These are phyloP conservation scores for Coreius guichenoti DNA, from an alignment of 2,797 vertebrate genomes.

Conservation along the genomic window DNA sequence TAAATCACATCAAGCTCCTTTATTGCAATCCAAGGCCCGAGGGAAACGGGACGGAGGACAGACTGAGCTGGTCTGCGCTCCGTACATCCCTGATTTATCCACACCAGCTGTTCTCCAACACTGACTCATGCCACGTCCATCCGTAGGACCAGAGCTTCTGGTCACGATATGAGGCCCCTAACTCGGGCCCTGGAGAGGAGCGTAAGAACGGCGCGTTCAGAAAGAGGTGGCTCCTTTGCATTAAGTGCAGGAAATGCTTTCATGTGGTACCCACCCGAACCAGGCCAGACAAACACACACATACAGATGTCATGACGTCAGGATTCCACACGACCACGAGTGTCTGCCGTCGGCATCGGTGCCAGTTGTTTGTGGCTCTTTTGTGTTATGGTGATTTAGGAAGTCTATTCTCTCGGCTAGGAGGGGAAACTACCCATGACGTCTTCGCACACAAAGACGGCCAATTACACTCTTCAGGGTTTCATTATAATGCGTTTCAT, in stretches of 20 bases:
- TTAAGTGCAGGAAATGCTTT: slow-evolving; percentile 70
- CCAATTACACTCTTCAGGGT: slow-evolving; percentile 34
- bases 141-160: slow-evolving; percentile 40
- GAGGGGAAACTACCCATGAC: slow-evolving; percentile 42
- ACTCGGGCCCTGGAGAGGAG: slow-evolving; percentile 32
- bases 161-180: slow-evolving; percentile 37
- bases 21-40: slow-evolving; percentile 36
- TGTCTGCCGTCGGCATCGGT: slow-evolving; percentile 53
- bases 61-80: background rate
- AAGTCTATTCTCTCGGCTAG: slow-evolving; percentile 41
- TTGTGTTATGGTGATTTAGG: slow-evolving; percentile 49
- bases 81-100: slow-evolving; percentile 42
- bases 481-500: slow-evolving; percentile 46
- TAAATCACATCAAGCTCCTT: slow-evolving; percentile 47
- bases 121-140: slow-evolving; percentile 47
- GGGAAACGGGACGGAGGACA: slow-evolving; percentile 26
- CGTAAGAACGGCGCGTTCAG: slow-evolving; percentile 71
- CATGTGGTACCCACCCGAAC: slow-evolving; percentile 79
- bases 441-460: slow-evolving; percentile 15
- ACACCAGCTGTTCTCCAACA: slow-evolving; percentile 36
- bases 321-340: slow-evolving; percentile 53
- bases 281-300: slow-evolving; percentile 74
- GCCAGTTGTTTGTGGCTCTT: slow-evolving; percentile 45
- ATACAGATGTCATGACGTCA: slow-evolving; percentile 54
- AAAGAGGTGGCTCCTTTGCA: slow-evolving; percentile 73